phyloP scores from a whole-genome alignment of 2,113 vertebrate genomes.

The Nematolebias whitei region DNA sequence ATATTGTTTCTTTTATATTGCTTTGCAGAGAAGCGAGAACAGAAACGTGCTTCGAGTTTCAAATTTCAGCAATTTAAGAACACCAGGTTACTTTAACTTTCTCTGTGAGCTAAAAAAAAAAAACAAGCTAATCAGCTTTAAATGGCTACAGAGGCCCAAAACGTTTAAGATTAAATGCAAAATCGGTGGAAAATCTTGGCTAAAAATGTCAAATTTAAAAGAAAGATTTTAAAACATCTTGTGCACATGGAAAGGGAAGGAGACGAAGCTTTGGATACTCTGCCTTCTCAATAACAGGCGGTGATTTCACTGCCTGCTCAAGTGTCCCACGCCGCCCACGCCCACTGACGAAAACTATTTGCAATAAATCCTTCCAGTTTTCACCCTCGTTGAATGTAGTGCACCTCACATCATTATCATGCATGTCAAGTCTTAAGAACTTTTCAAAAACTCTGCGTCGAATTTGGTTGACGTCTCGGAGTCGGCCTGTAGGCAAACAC shows the following conservation, averaged over 20 bases:
- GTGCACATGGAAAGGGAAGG: no score
- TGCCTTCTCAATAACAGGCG: no score
- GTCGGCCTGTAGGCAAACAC: no score
- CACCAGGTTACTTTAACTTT: slow-evolving; percentile 1
- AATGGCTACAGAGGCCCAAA: background rate
- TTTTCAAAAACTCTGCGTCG: no score
- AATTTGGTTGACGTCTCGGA: no score
- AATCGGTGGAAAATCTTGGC: background rate
- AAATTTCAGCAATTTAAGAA: background rate
- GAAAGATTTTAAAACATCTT: background rate
- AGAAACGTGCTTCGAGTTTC: background rate
- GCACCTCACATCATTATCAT: no score
- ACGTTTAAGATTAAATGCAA: background rate
- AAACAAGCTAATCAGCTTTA: background rate
- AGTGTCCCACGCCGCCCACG: no score
- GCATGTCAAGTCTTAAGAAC: no score
- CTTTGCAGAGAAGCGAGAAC: background rate
- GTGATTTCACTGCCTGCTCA: no score
- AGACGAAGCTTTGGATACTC: background rate
- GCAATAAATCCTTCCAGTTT: no score
- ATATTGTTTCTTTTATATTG: background rate
- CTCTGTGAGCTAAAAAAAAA: background rate
- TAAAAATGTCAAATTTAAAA: background rate
- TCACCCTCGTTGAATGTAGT: no score
- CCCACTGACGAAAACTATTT: no score